phyloP scores from a whole-genome alignment of 1,140 invertebrate genomes.

The Daktulosphaira vitifoliae region DNA sequence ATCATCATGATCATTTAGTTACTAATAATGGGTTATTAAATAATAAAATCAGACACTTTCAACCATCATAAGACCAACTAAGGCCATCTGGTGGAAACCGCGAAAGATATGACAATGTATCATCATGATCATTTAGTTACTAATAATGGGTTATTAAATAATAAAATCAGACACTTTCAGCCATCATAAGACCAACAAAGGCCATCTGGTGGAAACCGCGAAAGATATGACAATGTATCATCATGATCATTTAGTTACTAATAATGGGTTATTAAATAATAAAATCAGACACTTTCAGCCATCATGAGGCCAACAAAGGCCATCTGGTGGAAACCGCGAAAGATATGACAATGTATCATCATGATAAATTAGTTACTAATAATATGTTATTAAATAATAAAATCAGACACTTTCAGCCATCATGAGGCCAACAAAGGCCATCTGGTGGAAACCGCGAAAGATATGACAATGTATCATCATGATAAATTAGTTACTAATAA shows the following conservation, averaged over 20 bases:
- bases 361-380: neutral
- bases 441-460: constrained; percentile 33
- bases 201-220: constrained; percentile 33
- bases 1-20: constrained; percentile 16
- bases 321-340: constrained; percentile 33
- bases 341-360: constrained; percentile 21
- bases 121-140: constrained; percentile 3
- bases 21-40: no score
- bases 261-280: neutral
- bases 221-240: constrained; percentile 30
- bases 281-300: constrained; percentile 9
- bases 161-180: constrained; percentile 33
- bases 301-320: neutral
- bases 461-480: neutral
- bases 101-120: constrained; percentile 19
- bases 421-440: constrained; percentile 8
- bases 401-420: constrained; percentile 23
- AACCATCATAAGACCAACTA: neutral
- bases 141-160: neutral
- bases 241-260: neutral
- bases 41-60: constrained; percentile 4
- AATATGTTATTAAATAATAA: neutral
- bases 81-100: constrained; percentile 27
- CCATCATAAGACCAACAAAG: constrained; percentile 22
- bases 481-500: neutral